Evolutionary conservation across 2,888 invertebrate species (phyloP).

Genomic region (Meteorus colon): DNA sequence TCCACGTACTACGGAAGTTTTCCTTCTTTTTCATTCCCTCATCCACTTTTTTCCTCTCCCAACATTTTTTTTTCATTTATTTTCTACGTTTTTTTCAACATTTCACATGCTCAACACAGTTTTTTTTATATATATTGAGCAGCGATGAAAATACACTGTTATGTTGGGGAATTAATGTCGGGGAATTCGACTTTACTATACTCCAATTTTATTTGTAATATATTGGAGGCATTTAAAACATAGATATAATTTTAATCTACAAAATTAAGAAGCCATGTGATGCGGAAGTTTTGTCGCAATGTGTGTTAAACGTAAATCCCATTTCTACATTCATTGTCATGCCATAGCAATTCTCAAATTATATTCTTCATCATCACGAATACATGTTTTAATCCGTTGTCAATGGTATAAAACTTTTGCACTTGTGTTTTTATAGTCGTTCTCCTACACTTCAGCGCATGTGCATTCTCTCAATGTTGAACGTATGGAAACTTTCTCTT

Average conservation of each 20-base stretch:
- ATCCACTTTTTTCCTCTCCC: constrained; percentile 22
- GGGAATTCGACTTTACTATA: not conserved
- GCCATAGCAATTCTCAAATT: not conserved
- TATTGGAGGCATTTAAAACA: not conserved
- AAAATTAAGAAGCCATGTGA: not conserved
- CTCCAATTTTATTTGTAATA: not conserved
- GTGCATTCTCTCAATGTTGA: not conserved
- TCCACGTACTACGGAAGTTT: constrained; percentile 12
- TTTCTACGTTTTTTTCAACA: constrained; percentile 4
- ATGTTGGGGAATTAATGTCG: not conserved
- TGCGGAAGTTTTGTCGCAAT: not conserved
- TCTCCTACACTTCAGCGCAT: not conserved
- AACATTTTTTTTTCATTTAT: constrained; percentile 8
- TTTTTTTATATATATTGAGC: not conserved
- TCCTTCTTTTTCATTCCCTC: constrained; percentile 1
- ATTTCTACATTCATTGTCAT: not conserved
- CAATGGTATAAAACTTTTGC: not conserved
- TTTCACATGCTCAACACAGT: constrained; percentile 16
- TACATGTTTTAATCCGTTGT: constrained; percentile 19
- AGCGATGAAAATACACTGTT: not conserved
- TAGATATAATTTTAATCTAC: not conserved
- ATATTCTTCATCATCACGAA: not conserved
- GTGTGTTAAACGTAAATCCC: not conserved
- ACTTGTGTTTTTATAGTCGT: not conserved
- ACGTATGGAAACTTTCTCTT: constrained; percentile 44